A percentile compares a stretch with the other conserved stretches of the same genome.
These are phyloP conservation scores for Enteromius radiatus DNA, from an alignment of 2,797 vertebrate genomes.

Conservation along the genomic window DNA sequence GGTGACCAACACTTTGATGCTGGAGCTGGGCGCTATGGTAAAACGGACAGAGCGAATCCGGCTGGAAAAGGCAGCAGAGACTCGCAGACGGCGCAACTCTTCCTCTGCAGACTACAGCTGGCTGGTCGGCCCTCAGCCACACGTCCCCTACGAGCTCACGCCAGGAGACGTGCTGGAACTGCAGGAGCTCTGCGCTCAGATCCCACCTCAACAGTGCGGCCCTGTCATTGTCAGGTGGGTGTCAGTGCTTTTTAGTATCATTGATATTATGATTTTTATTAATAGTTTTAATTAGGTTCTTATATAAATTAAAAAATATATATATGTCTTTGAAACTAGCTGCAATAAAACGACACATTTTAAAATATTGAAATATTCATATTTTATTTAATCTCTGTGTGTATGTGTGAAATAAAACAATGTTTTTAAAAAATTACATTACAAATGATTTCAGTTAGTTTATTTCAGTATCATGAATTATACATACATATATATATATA, in stretches of 20 bases:
- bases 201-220: slow-evolving; percentile 81
- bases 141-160: slow-evolving; percentile 75
- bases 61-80: slow-evolving; percentile 74
- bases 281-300: not conserved
- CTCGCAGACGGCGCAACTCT: slow-evolving; percentile 73
- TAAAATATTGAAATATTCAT: not conserved
- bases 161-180: slow-evolving; percentile 81
- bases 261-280: not conserved
- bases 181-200: slow-evolving; percentile 80
- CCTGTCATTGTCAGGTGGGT: slow-evolving; percentile 79
- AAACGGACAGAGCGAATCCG: slow-evolving; percentile 80
- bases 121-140: slow-evolving; percentile 73
- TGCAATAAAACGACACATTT: no score
- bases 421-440: no score
- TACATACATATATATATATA: no score
- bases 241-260: not conserved
- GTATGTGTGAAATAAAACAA: not conserved
- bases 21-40: slow-evolving; percentile 82
- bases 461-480: not conserved
- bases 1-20: slow-evolving; percentile 83
- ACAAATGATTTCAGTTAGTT: not conserved
- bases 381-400: not conserved
- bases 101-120: slow-evolving; percentile 81
- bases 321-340: not conserved
- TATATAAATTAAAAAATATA: no score